These are phyloP conservation scores for Nymphicus hollandicus DNA, from an alignment of 2,113 vertebrate species.

Conservation along the genomic window DNA sequence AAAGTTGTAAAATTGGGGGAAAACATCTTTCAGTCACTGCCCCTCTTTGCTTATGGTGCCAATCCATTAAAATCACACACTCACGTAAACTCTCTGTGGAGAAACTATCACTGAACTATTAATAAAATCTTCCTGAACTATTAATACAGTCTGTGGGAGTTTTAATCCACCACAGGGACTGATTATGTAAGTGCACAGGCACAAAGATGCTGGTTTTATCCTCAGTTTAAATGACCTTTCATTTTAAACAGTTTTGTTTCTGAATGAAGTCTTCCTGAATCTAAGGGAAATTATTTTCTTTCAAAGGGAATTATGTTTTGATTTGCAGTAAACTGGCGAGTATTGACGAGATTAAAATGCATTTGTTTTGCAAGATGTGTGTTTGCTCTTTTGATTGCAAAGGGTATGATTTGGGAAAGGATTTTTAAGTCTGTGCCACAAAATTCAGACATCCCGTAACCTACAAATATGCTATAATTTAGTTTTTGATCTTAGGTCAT, in stretches of 20 bases:
- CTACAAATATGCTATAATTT: neutral
- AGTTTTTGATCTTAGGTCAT: neutral
- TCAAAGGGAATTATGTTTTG: neutral
- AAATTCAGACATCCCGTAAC: neutral
- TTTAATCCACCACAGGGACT: neutral
- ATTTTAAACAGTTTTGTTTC: neutral
- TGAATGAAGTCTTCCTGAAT: neutral
- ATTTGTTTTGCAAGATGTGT: neutral
- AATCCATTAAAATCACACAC: neutral
- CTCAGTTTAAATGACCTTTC: neutral
- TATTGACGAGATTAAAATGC: neutral
- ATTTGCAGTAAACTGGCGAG: neutral
- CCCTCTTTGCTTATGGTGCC: neutral
- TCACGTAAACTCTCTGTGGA: neutral
- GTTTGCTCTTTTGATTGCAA: neutral
- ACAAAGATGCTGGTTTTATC: neutral
- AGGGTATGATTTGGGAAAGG: neutral
- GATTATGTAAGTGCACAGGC: constrained; percentile 4
- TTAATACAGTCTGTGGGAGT: neutral
- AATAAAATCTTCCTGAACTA: constrained; percentile 27
- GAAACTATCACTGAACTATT: constrained; percentile 23
- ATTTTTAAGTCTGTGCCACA: neutral
- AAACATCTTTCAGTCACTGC: neutral
- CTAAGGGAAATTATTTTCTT: neutral
- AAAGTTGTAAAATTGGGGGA: neutral